Evolutionary conservation across 2,113 vertebrate species (phyloP), one percentile per base, ranked within the genome.

Genomic region (Catharus minimus): DNA sequence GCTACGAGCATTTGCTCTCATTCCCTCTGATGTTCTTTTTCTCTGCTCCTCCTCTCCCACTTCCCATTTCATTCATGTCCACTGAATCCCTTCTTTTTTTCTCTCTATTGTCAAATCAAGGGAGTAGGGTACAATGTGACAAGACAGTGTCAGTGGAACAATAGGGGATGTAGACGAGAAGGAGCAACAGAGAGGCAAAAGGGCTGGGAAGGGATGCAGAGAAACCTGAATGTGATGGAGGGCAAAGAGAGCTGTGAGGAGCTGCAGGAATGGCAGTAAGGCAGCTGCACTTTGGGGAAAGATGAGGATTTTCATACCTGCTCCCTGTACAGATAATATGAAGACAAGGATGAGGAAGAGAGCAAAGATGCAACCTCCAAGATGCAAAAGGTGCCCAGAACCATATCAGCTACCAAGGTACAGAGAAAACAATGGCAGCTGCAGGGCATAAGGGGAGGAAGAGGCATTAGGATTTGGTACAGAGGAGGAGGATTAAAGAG

Each of bases 1-100:
- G 77, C 80, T 79, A 55, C 1, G 0, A 92, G 78, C 19, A 30
- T 76, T 95, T 83, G 60, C 80, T 93, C 69, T 84, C 83, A 27
- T 85, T 90, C 68, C 61, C 46, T 94, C 82, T 96, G 88, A 95
- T 89, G 82, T 88, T 92, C 67, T 86, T 78, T 75, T 88, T 86
- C 90, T 74, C 72, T 93, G 76, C 79, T 90, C 77, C 92, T 93
- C 86, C 83, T 92, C 64, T 90, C 88, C 92, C 71, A 62, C 74
- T 92, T 87, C 81, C 89, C 39, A 3, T 85, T 89, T 93, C 83
- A 67, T 75, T 89, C 1, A 2, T 43, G 26, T 82, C 46, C 46
- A 38, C 46, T 67, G 50, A 94, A 87, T 87, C 78, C 78, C 33
- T 71, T 84, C 74, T 85, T 90, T 84, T 90, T 91, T 79, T 30